Evolutionary conservation across 2,113 vertebrate species (phyloP).

Genomic region (Osmerus mordax): DNA sequence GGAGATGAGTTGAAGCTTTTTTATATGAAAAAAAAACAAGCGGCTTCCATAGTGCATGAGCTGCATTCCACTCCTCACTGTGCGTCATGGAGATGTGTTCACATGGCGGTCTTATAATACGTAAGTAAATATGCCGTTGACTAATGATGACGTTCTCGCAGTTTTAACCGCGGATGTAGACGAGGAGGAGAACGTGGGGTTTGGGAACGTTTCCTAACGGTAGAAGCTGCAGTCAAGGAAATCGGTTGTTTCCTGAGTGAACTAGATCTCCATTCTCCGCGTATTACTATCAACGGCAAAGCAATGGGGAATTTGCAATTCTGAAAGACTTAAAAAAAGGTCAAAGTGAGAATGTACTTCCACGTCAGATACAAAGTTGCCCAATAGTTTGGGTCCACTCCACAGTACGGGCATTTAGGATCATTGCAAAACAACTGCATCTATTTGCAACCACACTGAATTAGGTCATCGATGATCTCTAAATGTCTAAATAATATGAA

Average conservation of each 20-base stretch:
- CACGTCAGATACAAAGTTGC: neutral
- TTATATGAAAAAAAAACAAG: conserved; percentile 41
- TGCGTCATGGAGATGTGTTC: neutral
- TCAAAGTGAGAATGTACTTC: neutral
- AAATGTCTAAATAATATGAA: neutral
- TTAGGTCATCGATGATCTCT: neutral
- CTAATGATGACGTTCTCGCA: neutral
- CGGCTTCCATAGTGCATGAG: conserved; percentile 25
- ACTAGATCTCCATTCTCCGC: neutral
- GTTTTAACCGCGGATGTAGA: neutral
- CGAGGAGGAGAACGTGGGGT: neutral
- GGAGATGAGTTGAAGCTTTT: conserved; percentile 36
- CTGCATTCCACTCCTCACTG: neutral
- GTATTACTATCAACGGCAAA: neutral
- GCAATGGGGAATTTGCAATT: neutral
- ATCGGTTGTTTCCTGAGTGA: neutral
- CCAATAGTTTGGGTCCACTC: neutral
- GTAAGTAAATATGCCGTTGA: neutral
- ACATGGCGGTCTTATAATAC: neutral
- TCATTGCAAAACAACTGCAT: too few relatives aligned
- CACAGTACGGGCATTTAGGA: neutral
- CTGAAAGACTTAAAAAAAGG: neutral
- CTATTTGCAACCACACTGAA: neutral
- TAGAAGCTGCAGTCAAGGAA: neutral
- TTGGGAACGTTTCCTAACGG: too few relatives aligned